Evolutionary conservation across 2,113 vertebrate genomes (phyloP).

Genomic region (Leptobrachium leishanense): DNA sequence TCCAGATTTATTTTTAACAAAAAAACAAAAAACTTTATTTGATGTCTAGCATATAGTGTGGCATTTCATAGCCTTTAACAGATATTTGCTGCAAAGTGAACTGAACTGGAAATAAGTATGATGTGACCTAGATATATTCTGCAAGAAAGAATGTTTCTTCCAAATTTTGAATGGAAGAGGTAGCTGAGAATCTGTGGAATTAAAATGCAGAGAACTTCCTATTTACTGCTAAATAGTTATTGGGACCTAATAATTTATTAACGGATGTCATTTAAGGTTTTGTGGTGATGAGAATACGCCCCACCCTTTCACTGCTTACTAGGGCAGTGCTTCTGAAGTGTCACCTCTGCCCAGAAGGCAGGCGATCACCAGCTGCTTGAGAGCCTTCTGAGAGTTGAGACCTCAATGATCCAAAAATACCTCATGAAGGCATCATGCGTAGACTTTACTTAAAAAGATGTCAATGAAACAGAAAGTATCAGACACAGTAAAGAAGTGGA

Average conservation of each 20-base stretch:
- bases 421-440: too few relatives aligned
- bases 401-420: too few relatives aligned
- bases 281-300: too few relatives aligned
- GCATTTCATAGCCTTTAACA: not conserved
- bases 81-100: not conserved
- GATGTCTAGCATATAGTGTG: not conserved
- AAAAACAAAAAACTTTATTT: not conserved
- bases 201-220: not conserved
- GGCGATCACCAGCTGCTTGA: too few relatives aligned
- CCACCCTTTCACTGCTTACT: too few relatives aligned
- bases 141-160: not conserved
- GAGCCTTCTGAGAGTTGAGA: too few relatives aligned
- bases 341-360: too few relatives aligned
- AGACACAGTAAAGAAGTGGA: too few relatives aligned
- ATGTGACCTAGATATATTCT: slow-evolving; percentile 24
- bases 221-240: not conserved
- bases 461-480: too few relatives aligned
- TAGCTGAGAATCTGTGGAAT: not conserved
- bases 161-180: not conserved
- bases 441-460: too few relatives aligned
- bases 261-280: too few relatives aligned
- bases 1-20: not conserved
- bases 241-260: not conserved
- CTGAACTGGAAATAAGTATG: slow-evolving; percentile 23
- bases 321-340: too few relatives aligned